Evolutionary conservation across 2,888 invertebrate genomes (phyloP).

Genomic region (Blera fallax): DNA sequence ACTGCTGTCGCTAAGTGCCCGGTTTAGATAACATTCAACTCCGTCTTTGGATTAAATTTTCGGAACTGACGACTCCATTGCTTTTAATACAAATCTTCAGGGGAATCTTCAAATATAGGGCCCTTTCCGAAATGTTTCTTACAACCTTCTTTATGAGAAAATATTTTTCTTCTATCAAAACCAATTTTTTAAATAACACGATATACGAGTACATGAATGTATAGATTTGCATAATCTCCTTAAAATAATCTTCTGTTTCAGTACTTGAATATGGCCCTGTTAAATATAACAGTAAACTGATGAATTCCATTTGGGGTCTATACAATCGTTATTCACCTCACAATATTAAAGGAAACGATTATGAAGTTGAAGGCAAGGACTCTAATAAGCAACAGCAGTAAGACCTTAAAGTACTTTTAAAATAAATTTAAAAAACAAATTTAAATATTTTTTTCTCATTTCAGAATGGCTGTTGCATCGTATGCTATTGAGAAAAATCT

Average conservation of each 20-base stretch:
- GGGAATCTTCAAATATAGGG: too few species aligned
- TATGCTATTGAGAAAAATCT: slow-evolving; percentile 76
- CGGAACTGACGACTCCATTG: too few species aligned
- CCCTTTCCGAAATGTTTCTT: too few species aligned
- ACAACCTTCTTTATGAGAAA: too few species aligned
- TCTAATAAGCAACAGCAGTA: slow-evolving; percentile 77
- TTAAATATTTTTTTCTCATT: not conserved
- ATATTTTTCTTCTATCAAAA: too few species aligned
- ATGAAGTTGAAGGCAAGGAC: slow-evolving; percentile 76
- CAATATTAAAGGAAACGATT: slow-evolving; percentile 91
- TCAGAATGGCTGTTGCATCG: slow-evolving; percentile 77
- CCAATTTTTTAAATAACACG: too few species aligned
- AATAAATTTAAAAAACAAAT: not conserved
- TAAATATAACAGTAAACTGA: slow-evolving; percentile 92
- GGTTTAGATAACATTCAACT: too few species aligned
- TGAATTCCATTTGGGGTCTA: slow-evolving; percentile 96
- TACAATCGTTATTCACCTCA: slow-evolving; percentile 95
- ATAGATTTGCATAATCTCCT: not conserved
- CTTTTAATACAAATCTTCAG: too few species aligned
- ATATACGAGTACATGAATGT: too few species aligned
- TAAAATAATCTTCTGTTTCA: slow-evolving; percentile 5
- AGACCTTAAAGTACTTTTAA: slow-evolving; percentile 59
- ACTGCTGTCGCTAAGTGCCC: too few species aligned
- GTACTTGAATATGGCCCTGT: slow-evolving; percentile 85
- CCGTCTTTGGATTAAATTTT: too few species aligned